These are phyloP conservation scores for Scrobipalpa atriplicella DNA, from an alignment of 2,888 invertebrate species.

Conservation along the genomic window DNA sequence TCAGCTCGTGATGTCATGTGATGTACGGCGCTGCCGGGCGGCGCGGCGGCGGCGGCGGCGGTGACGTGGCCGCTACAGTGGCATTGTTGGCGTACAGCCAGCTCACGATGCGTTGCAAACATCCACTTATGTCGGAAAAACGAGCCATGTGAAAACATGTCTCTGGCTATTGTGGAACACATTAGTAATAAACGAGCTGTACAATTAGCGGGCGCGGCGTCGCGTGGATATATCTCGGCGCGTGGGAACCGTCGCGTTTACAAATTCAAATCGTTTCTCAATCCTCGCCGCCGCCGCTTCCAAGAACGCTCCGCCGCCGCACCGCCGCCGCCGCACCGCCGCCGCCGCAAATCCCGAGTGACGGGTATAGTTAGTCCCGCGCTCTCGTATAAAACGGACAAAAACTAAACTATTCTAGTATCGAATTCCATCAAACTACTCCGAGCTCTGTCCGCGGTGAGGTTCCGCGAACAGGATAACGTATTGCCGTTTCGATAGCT, in stretches of 20 bases:
- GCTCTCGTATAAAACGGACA: slow-evolving; percentile 34
- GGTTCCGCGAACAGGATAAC: slow-evolving; percentile 53
- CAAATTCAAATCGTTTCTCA: slow-evolving; percentile 38
- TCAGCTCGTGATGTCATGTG: slow-evolving; percentile 48
- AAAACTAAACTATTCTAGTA: slow-evolving; percentile 38
- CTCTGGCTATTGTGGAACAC: slow-evolving; percentile 33
- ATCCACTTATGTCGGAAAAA: slow-evolving; percentile 37
- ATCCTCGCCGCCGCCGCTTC: slow-evolving; percentile 38
- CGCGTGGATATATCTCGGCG: slow-evolving; percentile 33
- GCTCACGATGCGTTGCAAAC: slow-evolving; percentile 33
- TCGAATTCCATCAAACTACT: slow-evolving; percentile 35
- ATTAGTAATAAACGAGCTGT: slow-evolving; percentile 32
- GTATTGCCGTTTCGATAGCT: slow-evolving; percentile 42
- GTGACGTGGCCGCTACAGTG: slow-evolving; percentile 39
- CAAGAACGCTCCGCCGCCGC: slow-evolving; percentile 24
- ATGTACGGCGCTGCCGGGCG: slow-evolving; percentile 35
- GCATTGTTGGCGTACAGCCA: slow-evolving; percentile 52
- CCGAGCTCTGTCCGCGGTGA: slow-evolving; percentile 21
- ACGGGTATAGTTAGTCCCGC: slow-evolving; percentile 41
- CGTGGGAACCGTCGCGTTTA: slow-evolving; percentile 47
- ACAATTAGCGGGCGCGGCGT: slow-evolving; percentile 34
- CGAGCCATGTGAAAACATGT: slow-evolving; percentile 37
- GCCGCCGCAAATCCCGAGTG: slow-evolving; percentile 41
- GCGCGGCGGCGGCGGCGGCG: slow-evolving; percentile 25
- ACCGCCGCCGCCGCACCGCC: background rate